Conservation (phyloP, 2,888 invertebrate species). For the Leptogaster cylindrica region DNA sequence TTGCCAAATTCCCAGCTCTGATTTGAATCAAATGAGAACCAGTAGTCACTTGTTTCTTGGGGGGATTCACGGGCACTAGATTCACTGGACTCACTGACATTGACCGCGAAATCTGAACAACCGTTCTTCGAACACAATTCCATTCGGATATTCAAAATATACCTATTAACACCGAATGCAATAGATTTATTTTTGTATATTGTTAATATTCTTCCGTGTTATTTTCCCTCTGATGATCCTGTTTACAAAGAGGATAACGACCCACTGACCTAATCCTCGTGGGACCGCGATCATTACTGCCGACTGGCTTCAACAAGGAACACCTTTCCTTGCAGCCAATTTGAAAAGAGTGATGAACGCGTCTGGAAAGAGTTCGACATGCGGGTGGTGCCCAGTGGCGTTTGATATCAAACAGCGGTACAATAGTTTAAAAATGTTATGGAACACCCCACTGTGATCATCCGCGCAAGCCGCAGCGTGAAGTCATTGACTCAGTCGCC, state of each 20-base stretch:
- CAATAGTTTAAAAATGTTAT: background rate
- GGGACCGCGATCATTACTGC: background rate
- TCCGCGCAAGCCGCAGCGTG: background rate
- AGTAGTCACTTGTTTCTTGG: background rate
- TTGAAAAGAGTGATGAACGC: background rate
- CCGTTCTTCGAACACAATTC: too few species aligned
- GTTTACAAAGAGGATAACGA: background rate
- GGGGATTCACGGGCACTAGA: background rate
- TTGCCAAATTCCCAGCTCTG: slow-evolving; percentile 4
- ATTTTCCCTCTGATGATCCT: background rate
- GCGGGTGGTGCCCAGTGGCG: slow-evolving; percentile 18
- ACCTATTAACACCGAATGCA: too few species aligned
- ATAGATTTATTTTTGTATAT: background rate
- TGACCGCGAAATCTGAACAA: background rate
- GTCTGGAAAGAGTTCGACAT: slow-evolving; percentile 8
- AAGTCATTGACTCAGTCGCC: slow-evolving; percentile 9
- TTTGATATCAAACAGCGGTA: background rate
- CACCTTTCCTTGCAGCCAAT: slow-evolving; percentile 25
- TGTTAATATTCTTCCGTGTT: background rate
- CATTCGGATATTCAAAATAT: too few species aligned
- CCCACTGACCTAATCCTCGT: slow-evolving; percentile 1
- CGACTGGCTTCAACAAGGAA: background rate
- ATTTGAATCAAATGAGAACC: slow-evolving; percentile 16
- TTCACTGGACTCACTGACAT: background rate
- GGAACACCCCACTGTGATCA: background rate